Base-by-base conservation (phyloP, 2,797 vertebrate species). In the Microctenopoma steveboyesi region DNA sequence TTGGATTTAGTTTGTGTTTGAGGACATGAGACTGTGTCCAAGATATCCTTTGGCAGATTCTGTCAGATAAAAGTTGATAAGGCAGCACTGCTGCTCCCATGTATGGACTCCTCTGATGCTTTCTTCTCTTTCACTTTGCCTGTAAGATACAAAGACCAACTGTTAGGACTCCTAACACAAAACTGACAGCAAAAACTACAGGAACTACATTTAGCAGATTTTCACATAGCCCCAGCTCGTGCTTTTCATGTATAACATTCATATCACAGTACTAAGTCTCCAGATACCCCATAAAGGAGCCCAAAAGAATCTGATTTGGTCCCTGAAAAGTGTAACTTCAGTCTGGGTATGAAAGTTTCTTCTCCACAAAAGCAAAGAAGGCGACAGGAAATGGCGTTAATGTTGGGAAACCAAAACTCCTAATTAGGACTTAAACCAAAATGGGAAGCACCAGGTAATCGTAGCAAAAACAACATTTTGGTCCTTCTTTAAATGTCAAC, bases 1-100 rank as follows among this genome's bases (percentile, higher is more conserved):
- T 64, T 67, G 72, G 83, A 78, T 82, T 88, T 82, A 86, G 72
- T 76, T 68, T 73, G 60, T 49, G 74, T 82, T 60, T 73, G 66
- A 89, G 82, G 86, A 77, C 86, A 84, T 72, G 65, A 73, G 64
- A 62, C 52, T 0, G 50, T 42, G 73, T 89, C 81, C 88, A 82
- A 85, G 76, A 57, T 33, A 72, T 89, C 79, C 74, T 75, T 73
- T 57, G 63, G 78, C 42, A 52, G 77, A 72, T 69, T 72, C 52
- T 73, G 48, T 74, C 62, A 42, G 71, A 82, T 56, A 69, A 62
- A 72, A 27, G 76, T 74, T 64, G 78, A 66, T 78, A 56, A 43
- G 55, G 71, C 73, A 66, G 76, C 33, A 28, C 57, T 64, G 58
- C 64, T 45, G 74, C 69, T 85, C 74, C 78, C 76, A 83, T 82